These are phyloP conservation scores for Polietes domitor DNA, from an alignment of 2,888 invertebrate species.

Conservation along the genomic window DNA sequence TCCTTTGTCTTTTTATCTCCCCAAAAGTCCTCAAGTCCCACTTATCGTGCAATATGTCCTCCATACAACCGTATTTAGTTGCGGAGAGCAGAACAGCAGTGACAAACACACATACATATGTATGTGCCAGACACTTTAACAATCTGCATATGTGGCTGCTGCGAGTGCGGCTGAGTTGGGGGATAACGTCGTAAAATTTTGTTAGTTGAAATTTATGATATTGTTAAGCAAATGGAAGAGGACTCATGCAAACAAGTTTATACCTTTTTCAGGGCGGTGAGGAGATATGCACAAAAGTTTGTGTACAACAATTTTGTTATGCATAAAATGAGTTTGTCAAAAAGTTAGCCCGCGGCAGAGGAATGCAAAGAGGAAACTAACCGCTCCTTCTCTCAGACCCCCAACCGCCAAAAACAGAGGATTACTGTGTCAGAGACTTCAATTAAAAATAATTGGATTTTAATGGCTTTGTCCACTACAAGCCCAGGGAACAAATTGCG, in stretches of 20 bases:
- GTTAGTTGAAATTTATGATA: slow-evolving; percentile 38
- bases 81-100: too few relatives aligned
- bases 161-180: background rate
- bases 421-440: background rate
- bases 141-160: slow-evolving; percentile 12
- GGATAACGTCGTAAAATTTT: slow-evolving; percentile 28
- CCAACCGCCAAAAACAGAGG: background rate
- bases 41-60: slow-evolving; percentile 26
- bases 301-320: slow-evolving; percentile 35
- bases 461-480: background rate
- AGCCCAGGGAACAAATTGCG: background rate
- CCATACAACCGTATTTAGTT: slow-evolving; percentile 5
- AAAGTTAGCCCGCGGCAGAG: slow-evolving; percentile 1
- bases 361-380: background rate
- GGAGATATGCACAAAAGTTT: slow-evolving; percentile 46
- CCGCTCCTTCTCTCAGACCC: background rate
- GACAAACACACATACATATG: background rate
- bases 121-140: slow-evolving; percentile 8
- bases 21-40: background rate
- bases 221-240: slow-evolving; percentile 53
- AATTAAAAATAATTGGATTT: slow-evolving; percentile 23
- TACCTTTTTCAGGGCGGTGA: slow-evolving; percentile 6
- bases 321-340: slow-evolving; percentile 19
- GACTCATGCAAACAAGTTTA: slow-evolving; percentile 36
- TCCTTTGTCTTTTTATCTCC: background rate